Evolutionary conservation across 2,113 vertebrate species (phyloP), one percentile per base, ranked within the genome.

Genomic region (Psephotus haematonotus): DNA sequence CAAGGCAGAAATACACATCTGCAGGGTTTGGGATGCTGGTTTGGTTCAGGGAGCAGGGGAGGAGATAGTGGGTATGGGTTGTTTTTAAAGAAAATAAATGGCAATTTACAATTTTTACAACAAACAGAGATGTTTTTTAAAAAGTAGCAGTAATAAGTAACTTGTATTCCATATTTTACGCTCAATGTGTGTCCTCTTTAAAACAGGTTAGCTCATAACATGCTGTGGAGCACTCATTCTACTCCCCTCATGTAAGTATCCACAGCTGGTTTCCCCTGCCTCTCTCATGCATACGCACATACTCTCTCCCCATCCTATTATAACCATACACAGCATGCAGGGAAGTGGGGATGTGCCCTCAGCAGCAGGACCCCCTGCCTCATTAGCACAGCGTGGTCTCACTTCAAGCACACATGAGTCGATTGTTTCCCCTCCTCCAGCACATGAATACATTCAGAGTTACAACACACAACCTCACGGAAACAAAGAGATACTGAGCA

Each of bases 331-430:
- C 53, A 55, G 53, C 6, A 2, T 4, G 31, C 10, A 60, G 65
- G 29, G 78, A 81, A 59, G 31, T 2, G 0, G 22, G 31, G 49
- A 77, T 27, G 8, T 11, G 28, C 8, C 27, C 11, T 15, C 49
- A 70, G 9, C 11, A 55, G 41, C 13, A 50, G 50, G 44, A 41
- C 15, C 11, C 17, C 29, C 39, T 31, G 18, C 44, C 35, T 50
- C 17, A 10, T 52, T 43, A 9, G 1, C 64, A 35, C 52, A 17
- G 49, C 3, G 0, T 1, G 5, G n/a, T n/a, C 68, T 55, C 72
- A n/a, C 57, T 49, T 10, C 3, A 22, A 37, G 28, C 2, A 1
- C 14, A 23, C 29, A 17, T 0, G 0, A 62, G n/a, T 18, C 0
- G 0, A 28, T 3, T 13, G 37, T 13, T 70, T 49, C 55, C 68